Base-by-base conservation (phyloP, 2,113 vertebrate genomes). In the Pachyramphus minor region DNA sequence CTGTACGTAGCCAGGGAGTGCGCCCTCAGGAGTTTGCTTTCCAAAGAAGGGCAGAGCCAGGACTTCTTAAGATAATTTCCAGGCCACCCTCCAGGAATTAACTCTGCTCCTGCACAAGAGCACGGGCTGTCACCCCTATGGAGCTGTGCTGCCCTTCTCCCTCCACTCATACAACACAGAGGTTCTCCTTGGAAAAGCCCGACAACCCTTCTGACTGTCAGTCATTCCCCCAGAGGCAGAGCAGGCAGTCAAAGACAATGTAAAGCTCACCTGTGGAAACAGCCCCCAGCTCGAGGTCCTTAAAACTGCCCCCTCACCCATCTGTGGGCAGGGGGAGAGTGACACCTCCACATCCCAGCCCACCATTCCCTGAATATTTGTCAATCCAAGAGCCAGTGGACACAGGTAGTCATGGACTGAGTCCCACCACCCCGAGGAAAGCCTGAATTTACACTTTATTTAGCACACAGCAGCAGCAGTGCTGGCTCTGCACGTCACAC, bases 31-130 rank as follows among this genome's bases (percentile, higher is more conserved):
- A 94, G 81, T 16, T 83, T 33, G 53, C 67, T 93, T 95, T 89
- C 96, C 94, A 91, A 97, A 95, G 89, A 96, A 87, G 91, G 93
- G 79, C 91, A 96, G 71, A 93, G 67, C 30, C 59, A 73, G 55
- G 45, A n/a, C 79, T 73, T 62, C 52, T 56, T 9, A 12, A 60
- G 95, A 95, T 8, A 30, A 90, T 90, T 96, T 94, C 94, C 92
- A 97, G 89, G 90, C 75, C 74, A 87, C 71, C 81, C 93, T 96
- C 89, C 87, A 96, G 91, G 87, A 95, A 79, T 76, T 56, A 89
- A 63, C 55, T 53, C 50, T 27, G n/a, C 66, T 93, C 39, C 91
- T 47, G 71, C 82, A 37, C 9, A 5, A 37, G 49, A 47, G 41
- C 2, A 0, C 20, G 19, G 41, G 66, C 59, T 68, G 59, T 35